Percentiles rank a stretch among this genome's conserved stretches.
These are phyloP conservation scores for Choloepus hoffmanni DNA, from an alignment of 2,113 vertebrate species.

Conservation along the genomic window DNA sequence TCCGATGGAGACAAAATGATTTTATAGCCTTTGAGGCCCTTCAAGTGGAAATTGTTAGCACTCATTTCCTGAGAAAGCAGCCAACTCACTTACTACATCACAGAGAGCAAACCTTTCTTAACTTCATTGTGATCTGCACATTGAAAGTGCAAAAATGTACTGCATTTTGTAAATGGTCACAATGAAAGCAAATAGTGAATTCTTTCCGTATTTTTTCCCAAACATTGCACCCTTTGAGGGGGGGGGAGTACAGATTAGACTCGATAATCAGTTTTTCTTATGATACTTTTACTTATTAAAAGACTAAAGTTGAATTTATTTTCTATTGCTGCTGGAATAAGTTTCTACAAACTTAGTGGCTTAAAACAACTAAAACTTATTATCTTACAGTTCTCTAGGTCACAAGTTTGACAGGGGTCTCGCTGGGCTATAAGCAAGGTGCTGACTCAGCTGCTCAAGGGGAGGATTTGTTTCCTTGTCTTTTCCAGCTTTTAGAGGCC, in stretches of 20 bases:
- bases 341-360: neutral
- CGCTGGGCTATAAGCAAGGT: neutral
- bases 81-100: constrained; percentile 67
- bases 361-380: neutral
- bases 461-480: neutral
- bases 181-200: neutral
- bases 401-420: neutral
- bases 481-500: neutral
- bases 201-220: constrained; percentile 14
- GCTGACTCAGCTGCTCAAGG: neutral
- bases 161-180: constrained; percentile 10
- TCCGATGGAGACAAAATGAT: constrained; percentile 78
- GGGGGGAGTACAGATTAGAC: neutral
- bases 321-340: neutral
- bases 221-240: neutral
- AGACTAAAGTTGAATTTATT: neutral
- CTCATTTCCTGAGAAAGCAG: constrained; percentile 77
- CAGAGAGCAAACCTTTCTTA: constrained; percentile 62
- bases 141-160: constrained; percentile 29
- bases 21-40: constrained; percentile 81
- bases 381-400: neutral
- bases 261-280: neutral
- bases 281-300: constrained; percentile 44
- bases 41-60: constrained; percentile 83
- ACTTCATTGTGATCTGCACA: neutral